phyloP scores from a whole-genome alignment of 2,888 invertebrate species.

The Drosophila lutescens region DNA sequence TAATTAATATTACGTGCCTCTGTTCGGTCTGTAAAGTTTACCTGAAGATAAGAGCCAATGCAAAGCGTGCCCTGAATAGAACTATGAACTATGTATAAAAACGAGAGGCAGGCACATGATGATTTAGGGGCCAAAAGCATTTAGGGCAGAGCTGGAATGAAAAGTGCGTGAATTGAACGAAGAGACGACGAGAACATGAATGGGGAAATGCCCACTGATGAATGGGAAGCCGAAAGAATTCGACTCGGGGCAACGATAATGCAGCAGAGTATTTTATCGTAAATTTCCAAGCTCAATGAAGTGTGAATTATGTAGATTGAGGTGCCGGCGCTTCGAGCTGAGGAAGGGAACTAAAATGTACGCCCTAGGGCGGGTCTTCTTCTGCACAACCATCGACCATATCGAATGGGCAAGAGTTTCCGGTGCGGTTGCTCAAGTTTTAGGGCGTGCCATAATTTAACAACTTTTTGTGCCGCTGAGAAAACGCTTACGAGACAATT shows the following conservation, averaged over 20 bases:
- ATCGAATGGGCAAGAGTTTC: conserved; percentile 43
- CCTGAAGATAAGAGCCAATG: conserved; percentile 36
- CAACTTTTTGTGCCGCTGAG: conserved; percentile 15
- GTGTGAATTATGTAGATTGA: conserved; percentile 68
- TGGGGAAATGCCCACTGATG: conserved; percentile 35
- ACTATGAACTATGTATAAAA: conserved; percentile 15
- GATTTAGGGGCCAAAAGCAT: conserved; percentile 38
- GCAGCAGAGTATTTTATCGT: conserved; percentile 19
- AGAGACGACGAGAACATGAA: conserved; percentile 25
- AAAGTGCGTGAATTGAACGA: conserved; percentile 41
- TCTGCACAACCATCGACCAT: conserved; percentile 27
- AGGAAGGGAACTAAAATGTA: conserved; percentile 10
- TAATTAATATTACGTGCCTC: conserved; percentile 78
- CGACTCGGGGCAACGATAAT: conserved; percentile 17
- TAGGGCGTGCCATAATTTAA: conserved; percentile 51
- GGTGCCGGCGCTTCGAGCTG: conserved; percentile 30
- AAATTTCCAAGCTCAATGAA: conserved; percentile 55
- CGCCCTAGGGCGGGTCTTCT: conserved; percentile 29
- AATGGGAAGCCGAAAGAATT: conserved; percentile 33
- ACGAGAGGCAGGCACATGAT: conserved; percentile 9
- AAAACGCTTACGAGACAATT: conserved; percentile 25
- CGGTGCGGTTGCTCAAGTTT: conserved; percentile 45
- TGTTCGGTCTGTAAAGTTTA: conserved; percentile 45
- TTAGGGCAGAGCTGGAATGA: conserved; percentile 51
- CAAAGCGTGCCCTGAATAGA: conserved; percentile 72